Evolutionary conservation across 1,140 invertebrate genomes (phyloP).

Genomic region (Listronotus oregonensis): DNA sequence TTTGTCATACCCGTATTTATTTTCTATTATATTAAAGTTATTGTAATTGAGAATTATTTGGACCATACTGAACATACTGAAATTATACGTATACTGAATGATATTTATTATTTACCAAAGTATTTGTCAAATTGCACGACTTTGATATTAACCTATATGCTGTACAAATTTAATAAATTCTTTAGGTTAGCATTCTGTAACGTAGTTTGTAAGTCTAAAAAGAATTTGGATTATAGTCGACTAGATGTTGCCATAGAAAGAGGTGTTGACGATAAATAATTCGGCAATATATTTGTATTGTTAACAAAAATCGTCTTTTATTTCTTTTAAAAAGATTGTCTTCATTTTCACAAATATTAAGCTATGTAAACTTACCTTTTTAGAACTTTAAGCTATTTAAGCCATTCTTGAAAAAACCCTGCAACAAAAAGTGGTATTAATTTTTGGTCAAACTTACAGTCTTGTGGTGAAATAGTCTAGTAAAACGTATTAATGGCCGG

Average conservation of each 20-base stretch:
- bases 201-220: constrained; percentile 5
- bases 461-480: too few relatives aligned
- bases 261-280: too few relatives aligned
- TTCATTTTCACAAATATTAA: too few relatives aligned
- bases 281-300: too few relatives aligned
- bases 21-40: not conserved
- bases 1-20: constrained; percentile 28
- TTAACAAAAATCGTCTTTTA: too few relatives aligned
- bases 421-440: too few relatives aligned
- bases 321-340: too few relatives aligned
- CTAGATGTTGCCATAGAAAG: not conserved
- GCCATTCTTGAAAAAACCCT: too few relatives aligned
- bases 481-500: too few relatives aligned
- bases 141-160: constrained; percentile 8
- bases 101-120: constrained; percentile 12
- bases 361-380: too few relatives aligned
- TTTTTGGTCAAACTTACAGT: too few relatives aligned
- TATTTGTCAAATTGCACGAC: constrained; percentile 17
- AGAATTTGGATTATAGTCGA: constrained; percentile 7
- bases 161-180: constrained; percentile 18
- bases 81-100: not conserved
- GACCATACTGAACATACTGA: not conserved
- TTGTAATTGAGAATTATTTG: not conserved
- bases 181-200: constrained; percentile 23
- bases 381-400: too few relatives aligned